Percentiles rank a stretch among this genome's conserved stretches.
phyloP scores from a whole-genome alignment of 2,888 invertebrate genomes.

The Anaspis maculata region DNA sequence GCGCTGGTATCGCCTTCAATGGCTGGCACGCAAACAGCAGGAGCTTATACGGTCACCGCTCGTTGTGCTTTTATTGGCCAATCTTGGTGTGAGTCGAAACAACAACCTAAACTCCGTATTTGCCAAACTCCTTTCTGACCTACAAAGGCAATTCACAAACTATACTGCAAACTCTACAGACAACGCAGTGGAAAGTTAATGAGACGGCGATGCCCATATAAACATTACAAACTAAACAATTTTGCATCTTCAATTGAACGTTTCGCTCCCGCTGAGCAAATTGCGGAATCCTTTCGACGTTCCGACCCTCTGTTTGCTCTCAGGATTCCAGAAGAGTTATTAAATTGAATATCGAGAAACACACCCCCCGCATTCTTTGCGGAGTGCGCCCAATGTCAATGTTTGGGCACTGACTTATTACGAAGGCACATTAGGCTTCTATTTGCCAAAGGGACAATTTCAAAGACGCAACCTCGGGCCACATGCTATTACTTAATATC shows the following conservation, averaged over 20 bases:
- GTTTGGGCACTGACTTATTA: constrained; percentile 27
- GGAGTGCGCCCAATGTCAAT: constrained; percentile 24
- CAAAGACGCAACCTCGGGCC: too few species aligned
- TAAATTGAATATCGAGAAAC: constrained; percentile 25
- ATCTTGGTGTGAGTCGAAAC: constrained; percentile 10
- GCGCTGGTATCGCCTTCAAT: constrained; percentile 13
- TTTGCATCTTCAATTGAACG: too few species aligned
- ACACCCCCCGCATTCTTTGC: constrained; percentile 19
- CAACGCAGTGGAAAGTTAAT: too few species aligned
- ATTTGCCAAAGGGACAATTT: constrained; percentile 23
- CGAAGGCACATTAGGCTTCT: constrained; percentile 23
- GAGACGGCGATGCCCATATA: too few species aligned
- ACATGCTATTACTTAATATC: too few species aligned
- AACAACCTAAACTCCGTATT: too few species aligned
- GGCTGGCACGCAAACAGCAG: constrained; percentile 18
- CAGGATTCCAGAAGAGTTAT: constrained; percentile 22
- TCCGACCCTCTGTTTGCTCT: constrained; percentile 16
- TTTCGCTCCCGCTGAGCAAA: too few species aligned
- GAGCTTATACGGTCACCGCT: constrained; percentile 17
- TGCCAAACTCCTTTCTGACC: too few species aligned
- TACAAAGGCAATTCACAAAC: too few species aligned
- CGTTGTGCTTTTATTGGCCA: constrained; percentile 17
- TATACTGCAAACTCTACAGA: too few species aligned
- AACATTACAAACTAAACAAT: too few species aligned
- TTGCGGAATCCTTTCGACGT: not conserved